Conservation (phyloP, 2,888 invertebrate species). For the Myopa tessellatipennis region DNA sequence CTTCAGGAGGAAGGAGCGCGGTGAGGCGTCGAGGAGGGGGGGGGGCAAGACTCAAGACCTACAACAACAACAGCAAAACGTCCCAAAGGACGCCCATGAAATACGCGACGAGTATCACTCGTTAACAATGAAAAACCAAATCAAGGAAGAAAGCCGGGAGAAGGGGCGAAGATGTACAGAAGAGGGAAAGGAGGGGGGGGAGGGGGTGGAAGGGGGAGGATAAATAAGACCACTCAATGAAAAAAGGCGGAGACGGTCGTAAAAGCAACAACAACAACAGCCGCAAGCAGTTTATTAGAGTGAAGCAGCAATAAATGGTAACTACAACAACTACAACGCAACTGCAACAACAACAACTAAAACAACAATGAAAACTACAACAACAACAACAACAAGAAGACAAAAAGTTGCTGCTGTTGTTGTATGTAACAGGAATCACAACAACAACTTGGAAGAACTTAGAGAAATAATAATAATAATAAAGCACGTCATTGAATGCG, state of each 20-base stretch:
- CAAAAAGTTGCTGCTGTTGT: not conserved
- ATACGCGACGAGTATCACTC: not conserved
- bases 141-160: not conserved
- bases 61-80: not conserved
- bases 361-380: not conserved
- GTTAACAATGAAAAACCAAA: not conserved
- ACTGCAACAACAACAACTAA: not conserved
- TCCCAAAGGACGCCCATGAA: constrained; percentile 1
- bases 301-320: too few species aligned
- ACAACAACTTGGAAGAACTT: too few species aligned
- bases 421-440: too few species aligned
- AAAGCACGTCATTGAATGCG: too few species aligned
- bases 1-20: too few species aligned
- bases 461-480: too few species aligned
- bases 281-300: not conserved
- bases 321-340: not conserved
- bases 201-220: not conserved
- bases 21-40: too few species aligned
- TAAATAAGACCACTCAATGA: too few species aligned
- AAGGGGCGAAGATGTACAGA: not conserved
- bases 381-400: not conserved
- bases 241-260: not conserved
- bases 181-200: not conserved
- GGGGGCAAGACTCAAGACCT: not conserved
- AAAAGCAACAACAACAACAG: not conserved